Percentiles rank a stretch among this genome's conserved stretches.
Conservation (phyloP, 1,140 invertebrate species). For the Apocrypta bakeri region DNA sequence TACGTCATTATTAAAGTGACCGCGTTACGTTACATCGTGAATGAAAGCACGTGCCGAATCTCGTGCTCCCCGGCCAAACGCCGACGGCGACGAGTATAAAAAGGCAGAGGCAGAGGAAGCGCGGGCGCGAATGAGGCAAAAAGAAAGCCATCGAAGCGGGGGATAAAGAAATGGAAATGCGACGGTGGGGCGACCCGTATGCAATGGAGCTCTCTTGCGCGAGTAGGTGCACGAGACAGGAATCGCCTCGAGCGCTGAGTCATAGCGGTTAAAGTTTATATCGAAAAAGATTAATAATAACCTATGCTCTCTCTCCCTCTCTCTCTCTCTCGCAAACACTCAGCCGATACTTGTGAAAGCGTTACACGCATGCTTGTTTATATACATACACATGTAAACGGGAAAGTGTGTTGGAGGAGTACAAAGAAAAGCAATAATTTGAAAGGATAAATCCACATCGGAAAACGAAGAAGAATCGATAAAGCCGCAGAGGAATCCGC, state of each 20-base stretch:
- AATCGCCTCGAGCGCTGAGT: conserved; percentile 25
- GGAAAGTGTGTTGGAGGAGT: not conserved
- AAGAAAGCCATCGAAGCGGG: not conserved
- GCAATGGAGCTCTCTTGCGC: not conserved
- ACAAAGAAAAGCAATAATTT: not conserved
- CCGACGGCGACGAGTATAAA: not conserved
- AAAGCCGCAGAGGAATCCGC: no score
- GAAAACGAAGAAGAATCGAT: conserved; percentile 20
- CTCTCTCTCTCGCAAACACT: not conserved
- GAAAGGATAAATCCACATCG: not conserved
- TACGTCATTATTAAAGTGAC: not conserved
- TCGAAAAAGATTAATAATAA: conserved; percentile 48
- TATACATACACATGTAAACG: not conserved
- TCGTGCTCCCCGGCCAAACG: not conserved
- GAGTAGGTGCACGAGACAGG: not conserved
- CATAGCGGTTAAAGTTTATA: conserved; percentile 39
- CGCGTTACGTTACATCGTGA: not conserved
- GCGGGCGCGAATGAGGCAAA: not conserved
- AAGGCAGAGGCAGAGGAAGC: not conserved
- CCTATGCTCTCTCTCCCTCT: not conserved
- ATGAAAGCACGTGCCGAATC: conserved; percentile 19
- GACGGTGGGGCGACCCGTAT: not conserved
- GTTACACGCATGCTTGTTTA: not conserved
- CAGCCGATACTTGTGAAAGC: not conserved
- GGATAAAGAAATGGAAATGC: not conserved